A percentile compares a stretch with the other conserved stretches of the same genome.
Evolutionary conservation across 1,140 invertebrate genomes (phyloP).

Genomic region (Aradophagus sp.): DNA sequence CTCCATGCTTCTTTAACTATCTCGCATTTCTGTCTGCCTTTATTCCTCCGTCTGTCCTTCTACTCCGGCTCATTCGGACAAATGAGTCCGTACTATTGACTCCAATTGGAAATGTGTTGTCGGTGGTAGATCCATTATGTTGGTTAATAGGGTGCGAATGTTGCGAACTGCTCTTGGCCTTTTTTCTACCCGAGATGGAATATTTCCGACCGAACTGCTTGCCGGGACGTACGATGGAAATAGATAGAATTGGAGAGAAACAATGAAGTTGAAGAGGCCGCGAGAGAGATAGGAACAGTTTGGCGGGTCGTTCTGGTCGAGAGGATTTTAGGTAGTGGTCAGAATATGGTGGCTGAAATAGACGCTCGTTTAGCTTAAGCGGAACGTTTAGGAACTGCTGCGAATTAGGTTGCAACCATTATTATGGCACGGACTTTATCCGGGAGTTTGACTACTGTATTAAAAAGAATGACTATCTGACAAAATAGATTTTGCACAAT

Average conservation of each 20-base stretch:
- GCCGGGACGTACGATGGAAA: conserved; percentile 5
- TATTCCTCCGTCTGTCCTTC: conserved; percentile 25
- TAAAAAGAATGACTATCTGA: no score
- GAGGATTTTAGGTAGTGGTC: no score
- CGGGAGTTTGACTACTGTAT: no score
- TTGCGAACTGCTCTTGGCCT: conserved; percentile 22
- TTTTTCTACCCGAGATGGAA: conserved; percentile 12
- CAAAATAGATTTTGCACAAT: no score
- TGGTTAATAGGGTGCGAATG: conserved; percentile 41
- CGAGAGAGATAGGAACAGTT: no score
- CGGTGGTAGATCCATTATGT: conserved; percentile 30
- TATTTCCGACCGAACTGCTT: conserved; percentile 22
- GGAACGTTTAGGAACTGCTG: no score
- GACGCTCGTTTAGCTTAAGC: no score
- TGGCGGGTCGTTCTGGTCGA: no score
- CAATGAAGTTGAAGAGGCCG: no score
- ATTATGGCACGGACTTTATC: no score
- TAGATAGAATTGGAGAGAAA: conserved; percentile 4
- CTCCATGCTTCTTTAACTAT: conserved; percentile 1
- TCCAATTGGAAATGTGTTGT: conserved; percentile 29
- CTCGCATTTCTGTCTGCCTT: conserved; percentile 17
- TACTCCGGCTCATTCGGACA: conserved; percentile 37
- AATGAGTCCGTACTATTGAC: conserved; percentile 42
- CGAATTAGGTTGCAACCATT: no score
- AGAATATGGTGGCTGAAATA: no score